Base-by-base conservation (phyloP, 2,113 vertebrate species). In the Xerus inauris region DNA sequence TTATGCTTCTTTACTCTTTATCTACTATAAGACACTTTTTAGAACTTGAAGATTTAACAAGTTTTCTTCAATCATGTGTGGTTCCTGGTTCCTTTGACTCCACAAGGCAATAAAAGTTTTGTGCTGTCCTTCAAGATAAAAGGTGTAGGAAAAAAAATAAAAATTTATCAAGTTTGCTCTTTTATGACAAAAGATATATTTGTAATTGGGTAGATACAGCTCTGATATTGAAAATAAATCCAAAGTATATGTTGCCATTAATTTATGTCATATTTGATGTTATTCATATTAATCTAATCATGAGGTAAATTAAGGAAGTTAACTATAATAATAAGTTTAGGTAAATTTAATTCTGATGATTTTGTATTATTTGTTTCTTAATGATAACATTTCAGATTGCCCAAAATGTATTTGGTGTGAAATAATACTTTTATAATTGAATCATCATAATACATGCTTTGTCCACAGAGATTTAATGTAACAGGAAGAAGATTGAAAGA, bases 301-400 rank as follows among this genome's bases (percentile, higher is more conserved):
- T 83, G 5, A 91, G 8, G 3, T 67, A 65, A 51, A 38, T 38
- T n/a, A 69, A 73, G 13, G 42, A 3, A 64, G 4, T 49, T 28
- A 9, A 11, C 3, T 87, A 0, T 62, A 75, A 71, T 13, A 38
- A 73, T 65, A 57, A 79, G 0, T 67, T 3, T 38, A 73, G 9
- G 2, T 86, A 88, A 89, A 24, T 71, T 59, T 84, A 47, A 79
- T 40, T 26, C 13, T 47, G 1, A 42, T 69, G 11, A 67, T 90
- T 84, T 95, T 76, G 57, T 87, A 51, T 84, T 75, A 62, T 67
- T 38, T 94, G 5, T 82, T 22, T n/a, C 22, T 88, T 76, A 57
- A 35, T 91, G 5, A 38, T 57, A n/a, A 49, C 19, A 59, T 28
- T 90, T 82, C 8, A 62, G 32, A 24, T 49, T 77, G 65, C 3